Evolutionary conservation across 2,797 vertebrate genomes (phyloP).

Genomic region (Lacerta agilis): DNA sequence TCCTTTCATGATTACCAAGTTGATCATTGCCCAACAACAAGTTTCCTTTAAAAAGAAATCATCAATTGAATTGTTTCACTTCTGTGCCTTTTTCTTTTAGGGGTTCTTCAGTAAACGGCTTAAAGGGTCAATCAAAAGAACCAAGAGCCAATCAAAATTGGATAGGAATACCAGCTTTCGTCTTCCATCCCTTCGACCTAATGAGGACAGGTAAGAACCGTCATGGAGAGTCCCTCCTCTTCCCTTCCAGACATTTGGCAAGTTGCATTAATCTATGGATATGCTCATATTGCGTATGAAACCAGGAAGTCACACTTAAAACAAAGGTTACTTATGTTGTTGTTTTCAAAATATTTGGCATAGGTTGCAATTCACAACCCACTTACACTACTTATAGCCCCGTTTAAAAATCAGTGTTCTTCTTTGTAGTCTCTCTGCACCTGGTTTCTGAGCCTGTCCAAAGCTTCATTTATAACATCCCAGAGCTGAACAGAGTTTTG

Average conservation of each 20-base stretch:
- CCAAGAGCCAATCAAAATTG: constrained; percentile 95
- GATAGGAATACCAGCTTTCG: constrained; percentile 94
- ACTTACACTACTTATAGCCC: background rate
- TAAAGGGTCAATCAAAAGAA: constrained; percentile 97
- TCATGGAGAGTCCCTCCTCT: background rate
- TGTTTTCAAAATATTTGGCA: fast-evolving
- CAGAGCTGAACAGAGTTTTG: background rate
- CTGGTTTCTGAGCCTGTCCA: background rate
- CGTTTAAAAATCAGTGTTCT: background rate
- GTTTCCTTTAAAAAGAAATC: background rate
- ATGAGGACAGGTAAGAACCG: constrained; percentile 88
- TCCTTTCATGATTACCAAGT: background rate
- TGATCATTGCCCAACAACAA: background rate
- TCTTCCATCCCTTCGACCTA: constrained; percentile 84
- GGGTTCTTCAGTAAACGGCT: constrained; percentile 97
- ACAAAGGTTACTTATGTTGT: background rate
- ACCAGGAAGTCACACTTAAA: background rate
- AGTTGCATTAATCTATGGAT: fast-evolving
- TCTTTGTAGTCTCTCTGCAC: background rate
- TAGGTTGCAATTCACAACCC: background rate
- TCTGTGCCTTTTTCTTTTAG: constrained; percentile 78
- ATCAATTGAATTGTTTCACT: constrained; percentile 39
- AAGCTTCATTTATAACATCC: background rate
- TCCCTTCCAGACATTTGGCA: fast-evolving
- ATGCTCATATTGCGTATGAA: fast-evolving